A percentile compares a stretch with the other conserved stretches of the same genome.
phyloP scores from a whole-genome alignment of 2,888 invertebrate genomes.

The Thecocarcelia acutangulata region DNA sequence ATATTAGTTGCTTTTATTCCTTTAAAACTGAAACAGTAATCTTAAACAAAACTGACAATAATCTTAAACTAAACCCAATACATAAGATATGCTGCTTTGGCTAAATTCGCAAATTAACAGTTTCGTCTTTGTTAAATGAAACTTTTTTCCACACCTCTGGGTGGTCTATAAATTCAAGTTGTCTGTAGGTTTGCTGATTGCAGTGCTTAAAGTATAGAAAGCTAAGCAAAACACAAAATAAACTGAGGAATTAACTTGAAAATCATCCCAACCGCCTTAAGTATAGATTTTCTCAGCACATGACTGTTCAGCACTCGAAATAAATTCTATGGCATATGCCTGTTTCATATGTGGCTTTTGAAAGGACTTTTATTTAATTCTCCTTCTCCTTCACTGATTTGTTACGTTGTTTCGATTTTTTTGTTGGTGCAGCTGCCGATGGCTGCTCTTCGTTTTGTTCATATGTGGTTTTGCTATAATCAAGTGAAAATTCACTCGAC shows the following conservation, averaged over 20 bases:
- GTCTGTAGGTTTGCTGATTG: constrained; percentile 13
- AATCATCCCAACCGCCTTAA: not conserved
- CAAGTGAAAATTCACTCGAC: constrained; percentile 75
- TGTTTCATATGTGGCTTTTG: constrained; percentile 12
- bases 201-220: not conserved
- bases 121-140: not conserved
- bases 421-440: not conserved
- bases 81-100: no score
- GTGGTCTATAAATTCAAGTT: constrained; percentile 36
- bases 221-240: not conserved
- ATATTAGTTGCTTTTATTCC: no score
- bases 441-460: not conserved
- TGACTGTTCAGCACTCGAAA: constrained; percentile 8
- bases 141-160: not conserved
- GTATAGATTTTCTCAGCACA: constrained; percentile 2
- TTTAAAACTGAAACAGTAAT: no score
- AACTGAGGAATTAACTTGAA: constrained; percentile 30
- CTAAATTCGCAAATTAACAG: no score
- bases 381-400: constrained; percentile 42
- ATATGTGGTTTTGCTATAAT: constrained; percentile 70
- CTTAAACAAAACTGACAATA: no score
- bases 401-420: constrained; percentile 14
- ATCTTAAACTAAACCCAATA: no score
- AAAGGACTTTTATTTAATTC: not conserved
- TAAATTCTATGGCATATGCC: constrained; percentile 6